These are phyloP conservation scores for Fratercula arctica DNA, from an alignment of 2,797 vertebrate genomes.

Conservation along the genomic window DNA sequence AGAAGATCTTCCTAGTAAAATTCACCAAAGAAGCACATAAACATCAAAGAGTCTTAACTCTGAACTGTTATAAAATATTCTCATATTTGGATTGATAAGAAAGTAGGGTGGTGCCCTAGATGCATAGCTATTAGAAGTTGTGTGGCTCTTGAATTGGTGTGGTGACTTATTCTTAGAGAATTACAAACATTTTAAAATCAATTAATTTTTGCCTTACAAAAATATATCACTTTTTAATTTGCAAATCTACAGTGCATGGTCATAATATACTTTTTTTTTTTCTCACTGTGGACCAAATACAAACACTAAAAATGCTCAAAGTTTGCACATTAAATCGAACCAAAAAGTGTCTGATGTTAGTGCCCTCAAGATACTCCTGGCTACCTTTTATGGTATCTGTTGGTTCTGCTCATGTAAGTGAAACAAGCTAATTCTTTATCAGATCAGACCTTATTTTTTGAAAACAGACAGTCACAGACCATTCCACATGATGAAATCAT, in stretches of 20 bases:
- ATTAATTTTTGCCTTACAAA: neutral
- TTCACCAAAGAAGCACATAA: conserved; percentile 28
- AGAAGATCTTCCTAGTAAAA: conserved; percentile 47
- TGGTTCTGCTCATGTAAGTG: neutral
- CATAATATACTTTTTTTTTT: neutral
- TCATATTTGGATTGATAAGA: conserved; percentile 54
- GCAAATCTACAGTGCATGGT: neutral
- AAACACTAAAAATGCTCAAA: neutral
- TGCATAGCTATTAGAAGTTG: conserved; percentile 42
- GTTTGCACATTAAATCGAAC: neutral
- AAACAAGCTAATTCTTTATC: neutral
- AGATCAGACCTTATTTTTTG: conserved; percentile 10
- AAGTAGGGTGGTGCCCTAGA: conserved; percentile 64
- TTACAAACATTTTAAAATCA: neutral
- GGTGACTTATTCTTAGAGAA: neutral
- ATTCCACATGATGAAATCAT: neutral
- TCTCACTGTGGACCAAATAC: neutral
- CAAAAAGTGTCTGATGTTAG: neutral
- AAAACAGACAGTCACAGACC: neutral
- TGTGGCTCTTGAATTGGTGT: neutral
- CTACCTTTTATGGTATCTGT: neutral
- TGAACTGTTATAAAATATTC: conserved; percentile 33
- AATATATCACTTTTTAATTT: neutral
- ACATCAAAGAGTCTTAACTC: conserved; percentile 57
- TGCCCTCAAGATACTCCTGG: neutral